phyloP scores from a whole-genome alignment of 1,140 invertebrate genomes.

The Heliconius hermathena region DNA sequence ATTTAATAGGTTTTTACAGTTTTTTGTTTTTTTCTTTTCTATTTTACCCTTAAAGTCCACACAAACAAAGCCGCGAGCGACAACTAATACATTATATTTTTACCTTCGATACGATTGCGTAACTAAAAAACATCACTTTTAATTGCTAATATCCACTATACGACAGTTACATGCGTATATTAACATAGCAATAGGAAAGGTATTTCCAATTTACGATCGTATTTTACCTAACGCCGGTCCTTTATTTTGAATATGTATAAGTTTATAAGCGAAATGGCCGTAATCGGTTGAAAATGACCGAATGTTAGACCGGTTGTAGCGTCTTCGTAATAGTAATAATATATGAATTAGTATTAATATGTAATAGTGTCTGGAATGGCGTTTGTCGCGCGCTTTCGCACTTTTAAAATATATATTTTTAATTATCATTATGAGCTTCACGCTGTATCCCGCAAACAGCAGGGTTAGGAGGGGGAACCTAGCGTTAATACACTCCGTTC shows the following conservation, averaged over 20 bases:
- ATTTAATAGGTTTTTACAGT: no score
- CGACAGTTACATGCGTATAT: neutral
- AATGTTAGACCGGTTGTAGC: neutral
- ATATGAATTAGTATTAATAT: slow-evolving; percentile 2
- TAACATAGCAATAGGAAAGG: slow-evolving; percentile 3
- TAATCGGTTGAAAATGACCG: neutral
- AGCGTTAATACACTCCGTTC: no score
- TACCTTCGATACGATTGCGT: neutral
- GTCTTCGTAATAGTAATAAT: neutral
- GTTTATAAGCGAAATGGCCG: neutral
- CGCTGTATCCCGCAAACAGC: no score
- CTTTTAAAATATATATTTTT: no score
- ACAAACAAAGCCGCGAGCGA: no score
- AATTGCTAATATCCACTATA: neutral
- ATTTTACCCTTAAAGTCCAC: no score
- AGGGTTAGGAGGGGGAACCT: no score
- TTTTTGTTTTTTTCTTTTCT: no score
- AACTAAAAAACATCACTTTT: neutral
- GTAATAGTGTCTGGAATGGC: neutral
- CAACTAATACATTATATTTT: neutral
- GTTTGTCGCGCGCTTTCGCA: neutral
- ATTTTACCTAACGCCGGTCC: neutral
- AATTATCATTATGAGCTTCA: no score
- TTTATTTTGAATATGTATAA: slow-evolving; percentile 9
- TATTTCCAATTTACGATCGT: neutral